These are phyloP conservation scores for Drosophila nigricruria DNA, from an alignment of 2,888 invertebrate genomes.

Conservation along the genomic window DNA sequence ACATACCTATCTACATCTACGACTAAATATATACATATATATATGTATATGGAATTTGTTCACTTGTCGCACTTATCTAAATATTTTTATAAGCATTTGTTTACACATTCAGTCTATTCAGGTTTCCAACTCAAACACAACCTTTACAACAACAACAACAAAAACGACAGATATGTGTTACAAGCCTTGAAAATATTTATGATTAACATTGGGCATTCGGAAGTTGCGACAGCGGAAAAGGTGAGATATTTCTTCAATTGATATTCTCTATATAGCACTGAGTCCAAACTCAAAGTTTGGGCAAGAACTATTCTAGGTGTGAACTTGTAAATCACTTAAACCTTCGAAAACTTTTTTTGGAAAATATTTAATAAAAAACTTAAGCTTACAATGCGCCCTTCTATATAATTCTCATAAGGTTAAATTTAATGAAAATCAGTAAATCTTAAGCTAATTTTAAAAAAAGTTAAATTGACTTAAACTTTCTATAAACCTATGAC, in stretches of 20 bases:
- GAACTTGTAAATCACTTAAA: no score
- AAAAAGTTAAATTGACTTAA: not conserved
- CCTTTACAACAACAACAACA: constrained; percentile 7
- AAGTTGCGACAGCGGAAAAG: constrained; percentile 20
- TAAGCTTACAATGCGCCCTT: not conserved
- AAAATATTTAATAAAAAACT: not conserved
- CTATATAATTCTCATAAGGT: not conserved
- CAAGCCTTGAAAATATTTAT: constrained; percentile 29
- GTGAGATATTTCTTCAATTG: constrained; percentile 4
- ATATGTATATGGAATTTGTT: constrained; percentile 27
- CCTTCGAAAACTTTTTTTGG: no score
- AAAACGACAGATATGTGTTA: constrained; percentile 5
- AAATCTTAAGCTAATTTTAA: not conserved
- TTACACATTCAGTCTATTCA: constrained; percentile 41
- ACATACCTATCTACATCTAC: not conserved
- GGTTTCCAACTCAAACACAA: constrained; percentile 39
- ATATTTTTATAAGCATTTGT: constrained; percentile 65
- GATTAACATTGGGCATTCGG: constrained; percentile 21
- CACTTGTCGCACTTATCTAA: constrained; percentile 70
- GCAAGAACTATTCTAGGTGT: not conserved
- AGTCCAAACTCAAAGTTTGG: not conserved
- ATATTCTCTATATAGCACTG: not conserved
- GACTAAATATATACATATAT: not conserved
- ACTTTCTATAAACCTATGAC: no score
- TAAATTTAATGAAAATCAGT: not conserved